phyloP scores from a whole-genome alignment of 1,140 invertebrate species.

The Octopus sinensis region DNA sequence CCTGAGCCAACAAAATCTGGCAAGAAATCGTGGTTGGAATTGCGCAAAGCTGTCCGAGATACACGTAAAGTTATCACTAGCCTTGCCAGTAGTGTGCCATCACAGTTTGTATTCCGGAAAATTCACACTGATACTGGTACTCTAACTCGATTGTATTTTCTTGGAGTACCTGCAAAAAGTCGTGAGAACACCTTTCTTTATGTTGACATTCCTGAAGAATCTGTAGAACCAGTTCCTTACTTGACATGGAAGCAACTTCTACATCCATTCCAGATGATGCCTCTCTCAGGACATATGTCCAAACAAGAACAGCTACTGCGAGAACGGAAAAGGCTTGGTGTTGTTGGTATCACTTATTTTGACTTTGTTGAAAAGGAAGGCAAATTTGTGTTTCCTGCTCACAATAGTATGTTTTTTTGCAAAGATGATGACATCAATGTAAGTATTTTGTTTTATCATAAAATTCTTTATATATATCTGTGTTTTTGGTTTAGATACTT shows the following conservation, averaged over 20 bases:
- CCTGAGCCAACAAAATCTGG: slow-evolving; percentile 20
- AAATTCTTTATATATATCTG: too few species aligned
- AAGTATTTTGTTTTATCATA: too few species aligned
- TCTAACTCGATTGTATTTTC: slow-evolving; percentile 81
- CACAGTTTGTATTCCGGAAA: slow-evolving; percentile 63
- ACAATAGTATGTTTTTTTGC: slow-evolving; percentile 79
- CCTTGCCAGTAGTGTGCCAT: slow-evolving; percentile 56
- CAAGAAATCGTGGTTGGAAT: slow-evolving; percentile 70
- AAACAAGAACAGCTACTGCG: slow-evolving; percentile 86
- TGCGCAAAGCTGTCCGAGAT: slow-evolving; percentile 76
- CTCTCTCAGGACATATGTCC: slow-evolving; percentile 59
- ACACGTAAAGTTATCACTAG: slow-evolving; percentile 61
- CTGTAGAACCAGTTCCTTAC: slow-evolving; percentile 29
- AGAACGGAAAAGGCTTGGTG: slow-evolving; percentile 80
- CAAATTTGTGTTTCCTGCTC: slow-evolving; percentile 85
- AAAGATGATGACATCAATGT: slow-evolving; percentile 64
- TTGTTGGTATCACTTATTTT: slow-evolving; percentile 91
- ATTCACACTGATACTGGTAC: slow-evolving; percentile 48
- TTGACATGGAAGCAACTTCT: slow-evolving; percentile 72
- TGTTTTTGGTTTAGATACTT: too few species aligned
- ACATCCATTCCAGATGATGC: slow-evolving; percentile 67
- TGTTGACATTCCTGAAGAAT: slow-evolving; percentile 68
- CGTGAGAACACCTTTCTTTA: slow-evolving; percentile 86
- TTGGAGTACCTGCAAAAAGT: slow-evolving; percentile 77
- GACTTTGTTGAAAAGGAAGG: slow-evolving; percentile 78